A percentile compares a stretch with the other conserved stretches of the same genome.
Conservation (phyloP, 2,888 invertebrate species). For the Agrilus biguttatus region DNA sequence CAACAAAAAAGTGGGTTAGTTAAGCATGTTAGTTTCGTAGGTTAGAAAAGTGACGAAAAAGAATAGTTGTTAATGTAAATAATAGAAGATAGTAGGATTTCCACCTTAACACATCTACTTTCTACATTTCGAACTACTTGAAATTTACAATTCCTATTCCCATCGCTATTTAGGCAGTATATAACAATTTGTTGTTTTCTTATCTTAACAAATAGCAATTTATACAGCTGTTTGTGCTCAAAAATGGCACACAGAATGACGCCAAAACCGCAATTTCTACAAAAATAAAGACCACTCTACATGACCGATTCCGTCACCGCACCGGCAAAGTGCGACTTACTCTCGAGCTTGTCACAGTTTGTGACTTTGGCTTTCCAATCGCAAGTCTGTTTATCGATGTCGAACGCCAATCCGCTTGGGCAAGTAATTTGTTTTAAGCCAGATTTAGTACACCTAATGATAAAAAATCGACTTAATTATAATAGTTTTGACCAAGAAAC, state of each 20-base stretch:
- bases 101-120: conserved; percentile 7
- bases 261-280: conserved; percentile 6
- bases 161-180: too few species aligned
- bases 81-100: too few species aligned
- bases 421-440: conserved; percentile 94
- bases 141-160: too few species aligned
- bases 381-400: conserved; percentile 95
- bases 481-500: conserved; percentile 20
- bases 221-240: not conserved
- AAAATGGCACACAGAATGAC: conserved; percentile 2
- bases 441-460: conserved; percentile 82
- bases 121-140: conserved; percentile 9
- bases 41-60: too few species aligned
- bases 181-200: too few species aligned
- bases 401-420: conserved; percentile 93
- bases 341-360: conserved; percentile 93
- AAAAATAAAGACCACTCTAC: conserved; percentile 9
- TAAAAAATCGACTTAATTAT: conserved; percentile 10
- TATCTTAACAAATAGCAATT: too few species aligned
- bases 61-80: too few species aligned
- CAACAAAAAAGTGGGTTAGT: too few species aligned
- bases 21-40: too few species aligned
- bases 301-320: conserved; percentile 18
- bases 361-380: conserved; percentile 97
- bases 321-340: conserved; percentile 53